phyloP scores from a whole-genome alignment of 1,140 invertebrate species.

The Drosophila neocordata region DNA sequence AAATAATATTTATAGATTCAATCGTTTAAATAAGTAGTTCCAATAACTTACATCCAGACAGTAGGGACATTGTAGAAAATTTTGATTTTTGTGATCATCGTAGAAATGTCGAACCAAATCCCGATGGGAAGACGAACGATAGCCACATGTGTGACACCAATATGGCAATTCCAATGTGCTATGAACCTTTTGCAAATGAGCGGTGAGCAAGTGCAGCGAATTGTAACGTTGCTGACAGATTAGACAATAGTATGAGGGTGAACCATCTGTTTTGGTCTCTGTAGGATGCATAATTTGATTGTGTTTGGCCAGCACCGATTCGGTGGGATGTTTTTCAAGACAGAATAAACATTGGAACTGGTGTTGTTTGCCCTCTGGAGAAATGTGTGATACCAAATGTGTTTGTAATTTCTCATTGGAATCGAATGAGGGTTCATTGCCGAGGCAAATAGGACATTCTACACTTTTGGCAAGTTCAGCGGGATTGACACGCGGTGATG shows the following conservation, averaged over 20 bases:
- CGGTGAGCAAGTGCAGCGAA: slow-evolving; percentile 86
- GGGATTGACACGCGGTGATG: slow-evolving; percentile 51
- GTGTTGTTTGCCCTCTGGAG: slow-evolving; percentile 79
- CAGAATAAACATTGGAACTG: slow-evolving; percentile 85
- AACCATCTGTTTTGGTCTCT: slow-evolving; percentile 85
- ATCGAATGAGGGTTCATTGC: slow-evolving; percentile 82
- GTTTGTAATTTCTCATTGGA: slow-evolving; percentile 87
- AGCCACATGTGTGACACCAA: slow-evolving; percentile 88
- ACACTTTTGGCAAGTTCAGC: slow-evolving; percentile 55
- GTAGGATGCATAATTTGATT: slow-evolving; percentile 85
- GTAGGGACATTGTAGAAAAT: slow-evolving; percentile 88
- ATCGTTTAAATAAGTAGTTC: not conserved
- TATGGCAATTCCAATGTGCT: slow-evolving; percentile 91
- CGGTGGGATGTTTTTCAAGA: slow-evolving; percentile 83
- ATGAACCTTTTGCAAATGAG: slow-evolving; percentile 91
- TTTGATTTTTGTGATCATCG: slow-evolving; percentile 85
- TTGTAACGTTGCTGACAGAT: slow-evolving; percentile 87
- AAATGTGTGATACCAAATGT: slow-evolving; percentile 88
- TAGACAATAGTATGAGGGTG: slow-evolving; percentile 85
- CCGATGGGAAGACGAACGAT: slow-evolving; percentile 89
- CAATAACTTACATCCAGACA: slow-evolving; percentile 86
- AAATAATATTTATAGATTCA: not conserved
- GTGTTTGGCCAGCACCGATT: slow-evolving; percentile 84
- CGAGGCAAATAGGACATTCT: slow-evolving; percentile 85
- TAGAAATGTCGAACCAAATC: slow-evolving; percentile 89